These are phyloP conservation scores for Labeo catla DNA, from an alignment of 2,113 vertebrate genomes.

Conservation along the genomic window DNA sequence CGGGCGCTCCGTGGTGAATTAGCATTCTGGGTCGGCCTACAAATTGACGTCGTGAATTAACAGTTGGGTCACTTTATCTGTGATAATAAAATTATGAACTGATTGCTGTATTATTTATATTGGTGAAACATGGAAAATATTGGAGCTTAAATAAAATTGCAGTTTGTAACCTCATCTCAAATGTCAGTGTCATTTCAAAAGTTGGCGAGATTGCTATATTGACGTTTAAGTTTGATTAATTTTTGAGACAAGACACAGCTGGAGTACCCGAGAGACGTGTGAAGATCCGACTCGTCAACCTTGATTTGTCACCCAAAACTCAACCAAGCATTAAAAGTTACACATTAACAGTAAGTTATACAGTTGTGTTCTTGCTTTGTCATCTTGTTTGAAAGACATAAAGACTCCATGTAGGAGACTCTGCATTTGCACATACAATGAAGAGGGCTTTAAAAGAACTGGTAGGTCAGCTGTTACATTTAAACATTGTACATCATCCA, in stretches of 20 bases:
- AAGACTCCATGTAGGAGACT: background rate
- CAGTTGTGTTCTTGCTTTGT: slow-evolving; percentile 29
- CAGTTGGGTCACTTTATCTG: background rate
- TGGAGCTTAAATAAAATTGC: slow-evolving; percentile 9
- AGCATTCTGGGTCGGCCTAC: background rate
- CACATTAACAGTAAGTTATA: slow-evolving; percentile 40
- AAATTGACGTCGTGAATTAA: background rate
- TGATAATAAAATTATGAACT: background rate
- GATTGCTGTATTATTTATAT: slow-evolving; percentile 1
- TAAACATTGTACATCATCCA: background rate
- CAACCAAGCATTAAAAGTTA: slow-evolving; percentile 42
- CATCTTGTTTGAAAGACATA: background rate
- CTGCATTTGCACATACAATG: slow-evolving; percentile 56
- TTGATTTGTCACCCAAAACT: slow-evolving; percentile 29
- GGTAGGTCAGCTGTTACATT: slow-evolving; percentile 53
- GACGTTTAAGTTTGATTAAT: background rate
- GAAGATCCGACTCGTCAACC: background rate
- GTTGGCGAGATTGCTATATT: background rate
- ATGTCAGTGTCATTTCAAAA: background rate
- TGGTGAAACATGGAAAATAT: background rate
- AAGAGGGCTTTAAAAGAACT: slow-evolving; percentile 55
- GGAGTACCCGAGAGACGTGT: background rate
- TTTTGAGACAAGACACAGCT: background rate
- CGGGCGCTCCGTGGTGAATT: background rate
- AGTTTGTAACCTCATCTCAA: background rate